A percentile compares a stretch with the other conserved stretches of the same genome.
Evolutionary conservation across 2,113 vertebrate species (phyloP).

Genomic region (Brachypteracias leptosomus): DNA sequence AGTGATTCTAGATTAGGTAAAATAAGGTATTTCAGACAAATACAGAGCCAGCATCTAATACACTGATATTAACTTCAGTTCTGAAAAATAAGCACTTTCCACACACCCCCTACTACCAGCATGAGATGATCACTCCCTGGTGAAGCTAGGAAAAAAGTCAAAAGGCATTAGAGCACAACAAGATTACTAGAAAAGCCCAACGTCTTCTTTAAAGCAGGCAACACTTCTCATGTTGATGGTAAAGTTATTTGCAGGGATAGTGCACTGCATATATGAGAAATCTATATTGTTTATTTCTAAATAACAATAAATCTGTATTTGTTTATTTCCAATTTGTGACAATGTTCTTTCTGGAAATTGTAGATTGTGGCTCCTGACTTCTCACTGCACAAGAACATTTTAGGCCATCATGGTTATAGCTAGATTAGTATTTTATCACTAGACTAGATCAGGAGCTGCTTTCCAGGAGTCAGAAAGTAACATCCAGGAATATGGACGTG

Average conservation of each 20-base stretch:
- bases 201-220: not conserved
- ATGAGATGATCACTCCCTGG: not conserved
- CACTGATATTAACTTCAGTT: not conserved
- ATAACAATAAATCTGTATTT: too few species aligned
- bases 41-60: not conserved
- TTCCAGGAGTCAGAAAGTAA: not conserved
- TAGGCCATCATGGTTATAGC: not conserved
- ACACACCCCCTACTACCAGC: not conserved
- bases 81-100: not conserved
- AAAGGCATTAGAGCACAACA: not conserved
- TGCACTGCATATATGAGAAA: not conserved
- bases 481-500: too few species aligned
- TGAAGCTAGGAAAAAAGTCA: not conserved
- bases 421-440: not conserved
- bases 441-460: not conserved
- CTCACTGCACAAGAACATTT: not conserved
- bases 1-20: not conserved
- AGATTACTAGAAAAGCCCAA: not conserved
- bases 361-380: not conserved
- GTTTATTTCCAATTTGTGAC: not conserved
- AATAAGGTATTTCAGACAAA: not conserved
- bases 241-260: not conserved
- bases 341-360: not conserved
- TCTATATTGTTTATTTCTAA: too few species aligned
- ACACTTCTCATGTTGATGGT: not conserved